These are phyloP conservation scores for Melanotaenia pygmaea DNA, from an alignment of 2,797 vertebrate genomes.

Conservation along the genomic window DNA sequence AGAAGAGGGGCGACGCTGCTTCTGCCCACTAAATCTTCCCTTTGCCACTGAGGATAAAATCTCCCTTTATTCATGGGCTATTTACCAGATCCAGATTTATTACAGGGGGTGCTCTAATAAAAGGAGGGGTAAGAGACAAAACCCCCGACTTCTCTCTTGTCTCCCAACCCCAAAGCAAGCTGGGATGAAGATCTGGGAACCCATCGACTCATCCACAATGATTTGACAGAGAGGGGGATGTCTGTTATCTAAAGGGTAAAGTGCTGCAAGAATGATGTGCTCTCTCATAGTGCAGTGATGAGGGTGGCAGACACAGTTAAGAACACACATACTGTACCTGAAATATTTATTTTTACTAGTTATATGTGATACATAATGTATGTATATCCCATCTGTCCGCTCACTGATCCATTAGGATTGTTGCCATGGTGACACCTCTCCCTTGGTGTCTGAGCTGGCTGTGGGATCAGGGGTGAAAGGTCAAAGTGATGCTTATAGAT, in stretches of 20 bases:
- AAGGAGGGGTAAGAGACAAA: slow-evolving; percentile 68
- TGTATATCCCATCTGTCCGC: slow-evolving; percentile 50
- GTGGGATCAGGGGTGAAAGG: slow-evolving; percentile 72
- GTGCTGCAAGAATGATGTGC: slow-evolving; percentile 14
- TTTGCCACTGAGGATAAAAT: slow-evolving; percentile 82
- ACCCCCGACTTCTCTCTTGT: slow-evolving; percentile 42
- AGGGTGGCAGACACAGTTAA: slow-evolving; percentile 2
- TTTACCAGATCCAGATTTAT: slow-evolving; percentile 87
- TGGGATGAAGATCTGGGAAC: slow-evolving; percentile 58
- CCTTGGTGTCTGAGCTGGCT: slow-evolving; percentile 41
- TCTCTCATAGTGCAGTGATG: slow-evolving; percentile 19
- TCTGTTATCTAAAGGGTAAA: slow-evolving; percentile 27
- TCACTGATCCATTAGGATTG: slow-evolving; percentile 61
- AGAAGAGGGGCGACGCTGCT: slow-evolving; percentile 79
- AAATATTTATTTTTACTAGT: neutral
- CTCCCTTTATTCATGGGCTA: slow-evolving; percentile 86
- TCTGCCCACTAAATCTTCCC: slow-evolving; percentile 81
- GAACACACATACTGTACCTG: neutral
- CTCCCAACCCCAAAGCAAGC: slow-evolving; percentile 42
- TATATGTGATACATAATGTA: slow-evolving; percentile 3
- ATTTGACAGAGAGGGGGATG: slow-evolving; percentile 23
- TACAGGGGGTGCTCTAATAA: slow-evolving; percentile 78
- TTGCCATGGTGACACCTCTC: slow-evolving; percentile 58
- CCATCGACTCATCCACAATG: slow-evolving; percentile 62
- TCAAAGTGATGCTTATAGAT: slow-evolving; percentile 69